Base-by-base conservation (phyloP, 2,888 invertebrate genomes). In the Metacarcinus magister region DNA sequence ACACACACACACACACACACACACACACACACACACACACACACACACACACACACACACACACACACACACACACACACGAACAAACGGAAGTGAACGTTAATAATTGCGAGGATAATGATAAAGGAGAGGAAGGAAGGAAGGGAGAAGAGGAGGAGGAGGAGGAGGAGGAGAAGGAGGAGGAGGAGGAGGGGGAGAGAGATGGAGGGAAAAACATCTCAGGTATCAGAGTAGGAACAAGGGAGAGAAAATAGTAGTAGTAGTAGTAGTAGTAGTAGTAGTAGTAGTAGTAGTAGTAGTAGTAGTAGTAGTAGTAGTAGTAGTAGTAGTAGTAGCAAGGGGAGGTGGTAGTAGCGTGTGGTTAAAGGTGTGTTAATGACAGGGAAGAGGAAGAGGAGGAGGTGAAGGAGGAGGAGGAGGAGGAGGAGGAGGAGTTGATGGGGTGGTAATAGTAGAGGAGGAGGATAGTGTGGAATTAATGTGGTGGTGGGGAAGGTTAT, bases 1-100 rank as follows among this genome's bases (percentile, higher is more conserved):
- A 28, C 32, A 28, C 82, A 82, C 82, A 82, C 82, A 82, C n/a
- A 82, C n/a, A 82, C 82, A 82, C 82, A 82, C 82, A 3, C 87
- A 7, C 3, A 87, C 87, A 87, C 87, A 87, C 87, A 87, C 87
- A 87, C 87, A 87, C 87, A 87, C 87, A 87, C 87, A 87, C 87
- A 13, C 87, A 87, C 87, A 13, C 28, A 87, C 87, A 87, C 32
- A 87, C 28, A 87, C 28, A 39, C 28, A 54, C 54, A 54, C 54
- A 54, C 54, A 54, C 54, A 54, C 54, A 54, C 54, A 10, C 54
- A 23, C 67, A n/a, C n/a, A n/a, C 67, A 67, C 19, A 23, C 67
- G 13, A n/a, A n/a, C 16, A 5, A 67, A n/a, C 67, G 67, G 67
- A 67, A 67, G 67, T n/a, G 67, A 67, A 67, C 67, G n/a, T 67